Base-by-base conservation (phyloP, 2,797 vertebrate species). In the Anomalospiza imberbis region DNA sequence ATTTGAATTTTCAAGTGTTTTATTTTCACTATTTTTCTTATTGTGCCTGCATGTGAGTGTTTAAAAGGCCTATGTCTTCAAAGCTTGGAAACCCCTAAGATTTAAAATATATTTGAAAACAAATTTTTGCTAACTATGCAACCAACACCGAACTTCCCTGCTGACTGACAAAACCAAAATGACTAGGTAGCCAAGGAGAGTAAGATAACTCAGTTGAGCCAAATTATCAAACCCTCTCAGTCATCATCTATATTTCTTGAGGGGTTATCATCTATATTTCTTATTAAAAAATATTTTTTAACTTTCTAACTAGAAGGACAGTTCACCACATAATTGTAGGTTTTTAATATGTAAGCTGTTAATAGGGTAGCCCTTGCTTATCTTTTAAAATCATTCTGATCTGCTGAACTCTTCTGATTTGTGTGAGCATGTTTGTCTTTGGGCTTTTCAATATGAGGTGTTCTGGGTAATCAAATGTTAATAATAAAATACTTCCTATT, bases 311-410 rank as follows among this genome's bases (percentile, higher is more conserved):
- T 67, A 60, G 29, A 67, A 53, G 63, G 34, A 66, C 21, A 73
- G 28, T 63, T 36, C 61, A 12, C 36, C 29, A 18, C 20, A 42
- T 85, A 36, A 12, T 29, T 38, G 16, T n/a, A 70, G 38, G n/a
- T 19, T 86, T 86, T 91, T 96, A 72, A 79, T 90, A 66, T 36
- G 57, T 82, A 85, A 88, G 13, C 72, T 71, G 45, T 92, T 93
- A 74, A 65, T 65, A 77, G 45, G 65, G 38, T 79, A 71, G 42
- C 65, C 82, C 54, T 91, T 87, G 32, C 78, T 94, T 95, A 89
- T 93, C 74, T 89, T 87, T 57, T 93, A 73, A 89, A 82, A 91
- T 85, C 67, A 32, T 50, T 90, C 67, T 93, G 62, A 93, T 94
- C 71, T 73, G 55, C 70, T 86, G 54, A 88, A 86, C 45, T 84